Base-by-base conservation (phyloP, 2,797 vertebrate species). In the Chloroceryle inda region DNA sequence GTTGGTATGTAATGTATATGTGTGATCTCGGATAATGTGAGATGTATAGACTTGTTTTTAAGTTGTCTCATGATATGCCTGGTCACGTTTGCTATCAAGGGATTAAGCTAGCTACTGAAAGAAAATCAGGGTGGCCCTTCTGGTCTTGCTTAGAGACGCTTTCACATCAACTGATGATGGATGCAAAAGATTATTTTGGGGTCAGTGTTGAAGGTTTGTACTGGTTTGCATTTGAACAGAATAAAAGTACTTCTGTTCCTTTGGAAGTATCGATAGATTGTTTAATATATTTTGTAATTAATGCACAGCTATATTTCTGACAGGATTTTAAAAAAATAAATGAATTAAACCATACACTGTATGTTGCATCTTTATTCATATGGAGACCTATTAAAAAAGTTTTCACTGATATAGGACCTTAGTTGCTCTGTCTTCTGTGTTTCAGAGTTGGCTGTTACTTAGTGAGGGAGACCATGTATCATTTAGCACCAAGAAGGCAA, bases 271-370 rank as follows among this genome's bases (percentile, higher is more conserved):
- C 7, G 5, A 94, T 24, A 49, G 47, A 74, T 88, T 75, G 61
- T 92, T 92, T 92, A 97, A 96, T 96, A 92, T 95, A 96, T 95
- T 97, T 94, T 96, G 55, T 92, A 89, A 89, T 67, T 88, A 91
- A 88, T 78, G 45, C 58, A 96, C 66, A 95, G 69, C 77, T 92
- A 10, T 94, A 62, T 96, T 94, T 92, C 93, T 78, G 64, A 90
- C 61, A 75, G 45, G 42, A 88, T 55, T 90, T 93, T 4, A 8
- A 89, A 81, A 80, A 86, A 96, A 97, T 96, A 96, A 97, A 96
- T 6, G 71, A 84, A 88, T 76, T 63, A 87, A 94, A 87, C 66
- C 50, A 67, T 82, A 61, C 35, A 24, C n/a, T 85, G 31, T 35
- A 6, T 86, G 26, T 75, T 92, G 55, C 29, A 26, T 88, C 44